Conservation (phyloP, 2,888 invertebrate species). For the Cataglyphis albicans region DNA sequence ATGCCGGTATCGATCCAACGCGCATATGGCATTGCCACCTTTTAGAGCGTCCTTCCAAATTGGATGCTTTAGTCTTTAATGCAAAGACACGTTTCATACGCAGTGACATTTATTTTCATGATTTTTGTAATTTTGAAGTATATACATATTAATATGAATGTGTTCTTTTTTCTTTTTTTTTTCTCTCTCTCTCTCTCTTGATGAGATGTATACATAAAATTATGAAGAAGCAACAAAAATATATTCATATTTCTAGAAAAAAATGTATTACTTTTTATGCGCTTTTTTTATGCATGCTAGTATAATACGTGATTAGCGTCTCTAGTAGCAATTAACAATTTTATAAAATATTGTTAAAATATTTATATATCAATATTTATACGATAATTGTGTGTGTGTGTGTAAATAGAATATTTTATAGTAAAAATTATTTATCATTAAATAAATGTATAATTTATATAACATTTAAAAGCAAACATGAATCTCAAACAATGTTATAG, state of each 20-base stretch:
- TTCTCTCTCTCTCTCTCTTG: background rate
- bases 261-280: background rate
- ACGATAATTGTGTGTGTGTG: background rate
- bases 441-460: background rate
- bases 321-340: background rate
- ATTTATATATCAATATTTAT: background rate
- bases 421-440: background rate
- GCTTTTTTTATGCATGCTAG: background rate
- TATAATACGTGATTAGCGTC: background rate
- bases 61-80: slow-evolving; percentile 30
- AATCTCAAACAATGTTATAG: background rate
- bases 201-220: background rate
- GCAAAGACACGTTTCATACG: slow-evolving; percentile 20
- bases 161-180: background rate
- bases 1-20: slow-evolving; percentile 18
- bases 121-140: background rate
- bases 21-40: background rate
- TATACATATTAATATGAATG: background rate
- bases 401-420: background rate
- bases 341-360: background rate
- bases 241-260: background rate
- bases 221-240: background rate
- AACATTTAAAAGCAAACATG: background rate
- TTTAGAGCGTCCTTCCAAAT: slow-evolving; percentile 25
- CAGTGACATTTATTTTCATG: slow-evolving; percentile 6